These are phyloP conservation scores for Catocala nupta DNA, from an alignment of 2,888 invertebrate genomes.

Conservation along the genomic window DNA sequence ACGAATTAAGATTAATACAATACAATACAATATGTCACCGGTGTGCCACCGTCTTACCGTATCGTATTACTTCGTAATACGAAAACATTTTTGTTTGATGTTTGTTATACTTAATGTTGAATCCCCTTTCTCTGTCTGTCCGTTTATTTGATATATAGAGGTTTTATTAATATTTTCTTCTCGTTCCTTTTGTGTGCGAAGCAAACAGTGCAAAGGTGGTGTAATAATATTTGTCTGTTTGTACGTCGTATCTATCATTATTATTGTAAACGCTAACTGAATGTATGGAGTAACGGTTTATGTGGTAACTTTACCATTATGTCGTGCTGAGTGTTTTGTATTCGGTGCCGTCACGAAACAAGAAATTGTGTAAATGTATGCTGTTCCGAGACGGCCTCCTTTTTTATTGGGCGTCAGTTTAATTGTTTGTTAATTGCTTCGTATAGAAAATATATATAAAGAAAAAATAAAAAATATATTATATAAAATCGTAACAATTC, in stretches of 20 bases:
- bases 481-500: too few relatives aligned
- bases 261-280: neutral
- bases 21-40: neutral
- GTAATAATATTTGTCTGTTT: constrained; percentile 22
- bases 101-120: constrained; percentile 61
- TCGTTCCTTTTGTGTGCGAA: constrained; percentile 40
- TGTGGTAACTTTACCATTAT: too few relatives aligned
- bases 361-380: too few relatives aligned
- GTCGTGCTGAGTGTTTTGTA: too few relatives aligned
- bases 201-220: constrained; percentile 30
- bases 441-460: too few relatives aligned
- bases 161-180: constrained; percentile 57
- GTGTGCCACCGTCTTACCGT: constrained; percentile 25
- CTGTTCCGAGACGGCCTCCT: too few relatives aligned
- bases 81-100: constrained; percentile 64
- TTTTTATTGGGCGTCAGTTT: too few relatives aligned
- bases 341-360: too few relatives aligned
- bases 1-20: too few relatives aligned
- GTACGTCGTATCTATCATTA: constrained; percentile 4
- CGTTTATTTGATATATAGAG: constrained; percentile 55
- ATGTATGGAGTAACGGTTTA: too few relatives aligned
- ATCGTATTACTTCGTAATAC: constrained; percentile 52
- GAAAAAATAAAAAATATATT: too few relatives aligned
- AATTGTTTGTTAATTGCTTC: too few relatives aligned
- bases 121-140: constrained; percentile 54